phyloP scores from a whole-genome alignment of 2,888 invertebrate species.

The Apoderus coryli region DNA sequence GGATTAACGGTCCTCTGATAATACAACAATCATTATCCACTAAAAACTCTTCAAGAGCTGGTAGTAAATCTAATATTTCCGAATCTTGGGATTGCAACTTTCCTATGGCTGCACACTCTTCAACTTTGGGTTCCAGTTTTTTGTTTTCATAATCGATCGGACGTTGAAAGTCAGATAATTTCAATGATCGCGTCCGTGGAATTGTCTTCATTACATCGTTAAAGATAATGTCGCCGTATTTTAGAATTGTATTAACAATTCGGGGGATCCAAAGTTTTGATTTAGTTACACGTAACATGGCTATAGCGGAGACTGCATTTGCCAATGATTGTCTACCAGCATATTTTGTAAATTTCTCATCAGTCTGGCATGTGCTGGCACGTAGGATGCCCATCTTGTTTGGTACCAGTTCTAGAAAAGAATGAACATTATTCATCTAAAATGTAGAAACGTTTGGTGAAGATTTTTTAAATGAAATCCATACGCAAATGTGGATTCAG shows the following conservation, averaged over 20 bases:
- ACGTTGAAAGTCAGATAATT: constrained; percentile 20
- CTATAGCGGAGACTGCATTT: constrained; percentile 29
- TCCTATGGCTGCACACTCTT: constrained; percentile 28
- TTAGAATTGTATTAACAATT: constrained; percentile 28
- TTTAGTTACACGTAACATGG: constrained; percentile 28
- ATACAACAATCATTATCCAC: constrained; percentile 29
- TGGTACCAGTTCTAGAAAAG: constrained; percentile 19
- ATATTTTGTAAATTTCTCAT: constrained; percentile 25
- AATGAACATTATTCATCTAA: too few relatives aligned
- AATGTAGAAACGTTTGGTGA: too few relatives aligned
- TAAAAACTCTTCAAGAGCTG: constrained; percentile 24
- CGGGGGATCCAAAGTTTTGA: constrained; percentile 30
- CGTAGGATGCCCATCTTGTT: constrained; percentile 27
- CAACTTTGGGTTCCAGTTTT: constrained; percentile 23
- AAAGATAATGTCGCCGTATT: constrained; percentile 28
- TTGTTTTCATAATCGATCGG: constrained; percentile 23
- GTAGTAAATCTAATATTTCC: constrained; percentile 26
- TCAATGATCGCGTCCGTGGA: constrained; percentile 17
- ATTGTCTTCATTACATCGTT: constrained; percentile 23
- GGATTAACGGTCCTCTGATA: constrained; percentile 29
- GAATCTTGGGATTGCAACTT: constrained; percentile 23
- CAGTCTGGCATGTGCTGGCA: constrained; percentile 27
- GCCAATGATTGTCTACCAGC: constrained; percentile 27
- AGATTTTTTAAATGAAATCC: too few relatives aligned
- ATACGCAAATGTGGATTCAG: too few relatives aligned